Percentiles rank a stretch among this genome's conserved stretches.
Conservation (phyloP, 1,140 invertebrate genomes). For the Andricus grossulariae region DNA sequence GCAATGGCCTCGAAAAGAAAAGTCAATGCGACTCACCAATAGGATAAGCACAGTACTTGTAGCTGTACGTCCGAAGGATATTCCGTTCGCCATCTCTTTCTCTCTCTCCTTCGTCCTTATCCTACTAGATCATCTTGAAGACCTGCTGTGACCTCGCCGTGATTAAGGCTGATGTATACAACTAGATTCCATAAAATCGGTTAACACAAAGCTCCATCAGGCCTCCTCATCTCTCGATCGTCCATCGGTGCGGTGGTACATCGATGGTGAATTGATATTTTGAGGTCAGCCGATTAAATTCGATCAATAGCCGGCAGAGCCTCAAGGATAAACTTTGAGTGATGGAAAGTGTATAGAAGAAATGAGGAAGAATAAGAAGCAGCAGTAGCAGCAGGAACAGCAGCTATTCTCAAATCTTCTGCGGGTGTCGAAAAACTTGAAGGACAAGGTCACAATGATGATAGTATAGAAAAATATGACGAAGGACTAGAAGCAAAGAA, state of each 20-base stretch:
- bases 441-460: too few relatives aligned
- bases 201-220: conserved; percentile 2
- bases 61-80: conserved; percentile 64
- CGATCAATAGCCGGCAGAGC: background rate
- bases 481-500: conserved; percentile 39
- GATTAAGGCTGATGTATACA: background rate
- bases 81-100: conserved; percentile 71
- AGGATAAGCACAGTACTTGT: conserved; percentile 70
- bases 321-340: too few relatives aligned
- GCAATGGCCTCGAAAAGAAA: conserved; percentile 26
- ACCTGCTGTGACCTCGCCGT: background rate
- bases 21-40: conserved; percentile 66
- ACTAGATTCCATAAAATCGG: background rate
- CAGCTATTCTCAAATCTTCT: too few relatives aligned
- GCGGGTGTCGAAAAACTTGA: too few relatives aligned
- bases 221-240: background rate
- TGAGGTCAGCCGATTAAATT: background rate
- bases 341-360: too few relatives aligned
- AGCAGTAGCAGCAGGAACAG: too few relatives aligned
- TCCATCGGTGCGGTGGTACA: background rate
- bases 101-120: conserved; percentile 48
- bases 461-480: background rate
- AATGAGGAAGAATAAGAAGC: too few relatives aligned
- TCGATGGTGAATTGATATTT: conserved; percentile 4
- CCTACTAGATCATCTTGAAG: conserved; percentile 67